These are phyloP conservation scores for Yoshiicerus persimilis DNA, from an alignment of 1,140 invertebrate genomes.

Conservation along the genomic window DNA sequence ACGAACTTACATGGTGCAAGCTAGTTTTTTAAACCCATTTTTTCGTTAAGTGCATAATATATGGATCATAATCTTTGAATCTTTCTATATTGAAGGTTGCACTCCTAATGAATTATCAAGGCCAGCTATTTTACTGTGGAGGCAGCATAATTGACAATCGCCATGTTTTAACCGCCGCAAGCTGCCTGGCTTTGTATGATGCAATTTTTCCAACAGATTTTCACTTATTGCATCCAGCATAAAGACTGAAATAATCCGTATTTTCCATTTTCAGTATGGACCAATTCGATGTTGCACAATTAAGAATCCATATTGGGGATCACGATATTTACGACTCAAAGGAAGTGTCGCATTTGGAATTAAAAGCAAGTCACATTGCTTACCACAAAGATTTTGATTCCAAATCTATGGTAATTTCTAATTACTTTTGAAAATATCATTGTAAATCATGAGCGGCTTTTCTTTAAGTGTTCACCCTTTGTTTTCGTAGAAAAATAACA, in stretches of 20 bases:
- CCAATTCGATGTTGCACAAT: neutral
- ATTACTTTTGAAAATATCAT: too few species aligned
- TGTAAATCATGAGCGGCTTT: too few species aligned
- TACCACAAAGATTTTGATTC: constrained; percentile 80
- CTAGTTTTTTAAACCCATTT: neutral
- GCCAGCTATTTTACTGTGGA: neutral
- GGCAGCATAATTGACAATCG: neutral
- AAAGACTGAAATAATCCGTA: neutral
- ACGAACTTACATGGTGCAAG: neutral
- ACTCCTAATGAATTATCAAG: constrained; percentile 11
- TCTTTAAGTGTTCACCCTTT: neutral
- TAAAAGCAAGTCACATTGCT: constrained; percentile 76
- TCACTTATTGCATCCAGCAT: neutral
- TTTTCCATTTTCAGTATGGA: neutral
- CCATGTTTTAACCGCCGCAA: neutral
- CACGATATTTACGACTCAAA: neutral
- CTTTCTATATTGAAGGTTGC: neutral
- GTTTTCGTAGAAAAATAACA: neutral
- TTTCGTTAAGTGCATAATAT: neutral
- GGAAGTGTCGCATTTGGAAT: constrained; percentile 72
- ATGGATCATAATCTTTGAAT: neutral
- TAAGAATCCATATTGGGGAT: neutral
- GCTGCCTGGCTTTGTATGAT: neutral
- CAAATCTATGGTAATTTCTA: constrained; percentile 76
- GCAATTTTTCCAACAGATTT: neutral